Base-by-base conservation (phyloP, 2,113 vertebrate species). In the Suricata suricatta region DNA sequence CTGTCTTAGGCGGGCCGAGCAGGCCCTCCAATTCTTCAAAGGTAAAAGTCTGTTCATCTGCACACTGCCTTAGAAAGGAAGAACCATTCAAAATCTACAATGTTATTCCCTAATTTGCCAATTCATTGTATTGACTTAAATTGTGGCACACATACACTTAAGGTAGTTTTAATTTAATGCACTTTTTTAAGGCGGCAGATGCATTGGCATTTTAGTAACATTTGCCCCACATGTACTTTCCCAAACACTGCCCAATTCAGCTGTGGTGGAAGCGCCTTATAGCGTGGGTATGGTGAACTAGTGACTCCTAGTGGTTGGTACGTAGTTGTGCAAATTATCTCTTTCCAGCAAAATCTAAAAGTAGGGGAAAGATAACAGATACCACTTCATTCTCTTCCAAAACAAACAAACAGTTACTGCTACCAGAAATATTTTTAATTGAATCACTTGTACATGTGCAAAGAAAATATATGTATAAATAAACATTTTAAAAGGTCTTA, bases 301-400 rank as follows among this genome's bases (percentile, higher is more conserved):
- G 92, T 50, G 96, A 47, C 94, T 84, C 95, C 95, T 97, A 82
- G 87, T 96, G 97, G 95, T 25, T 54, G 47, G 0, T 47, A n/a
- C 4, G 4, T 1, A 76, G 52, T 33, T 64, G 41, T 96, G 82
- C 89, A 83, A 50, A 31, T 76, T 31, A 52, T 4, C 16, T 79
- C 54, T 80, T 97, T 76, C 38, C 13, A 54, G 38, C 10, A 47
- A 72, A 96, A 9, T 86, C 15, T 17, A 57, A 89, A 94, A 69
- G 63, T 95, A 90, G 31, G 29, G 47, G 10, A 8, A 84, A 92
- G 68, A 63, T 38, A 57, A 52, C 25, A 79, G 14, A 82, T 12
- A 85, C 6, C 66, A 9, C 14, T 66, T 79, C 25, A 81, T 71
- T 41, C 1, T 14, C 44, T 77, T 69, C 33, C 29, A 77, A 92